A percentile compares a stretch with the other conserved stretches of the same genome.
Evolutionary conservation across 2,113 vertebrate genomes (phyloP).

Genomic region (Ciconia boyciana): DNA sequence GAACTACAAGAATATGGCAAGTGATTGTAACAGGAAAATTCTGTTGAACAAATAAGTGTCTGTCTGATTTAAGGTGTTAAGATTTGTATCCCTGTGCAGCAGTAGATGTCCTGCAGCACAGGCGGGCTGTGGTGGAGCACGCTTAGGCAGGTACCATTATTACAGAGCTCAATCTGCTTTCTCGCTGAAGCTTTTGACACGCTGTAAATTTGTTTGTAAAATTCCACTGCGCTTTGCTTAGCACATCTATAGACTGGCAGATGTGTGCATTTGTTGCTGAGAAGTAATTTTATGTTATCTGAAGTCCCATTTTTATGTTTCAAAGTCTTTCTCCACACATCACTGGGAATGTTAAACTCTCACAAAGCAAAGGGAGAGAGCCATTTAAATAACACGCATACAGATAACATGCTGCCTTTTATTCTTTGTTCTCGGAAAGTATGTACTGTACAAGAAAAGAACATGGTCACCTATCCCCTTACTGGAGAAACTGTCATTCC

Average conservation of each 20-base stretch:
- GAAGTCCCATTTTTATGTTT: conserved; percentile 49
- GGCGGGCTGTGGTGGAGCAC: background rate
- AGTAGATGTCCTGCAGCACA: background rate
- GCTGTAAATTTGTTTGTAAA: conserved; percentile 53
- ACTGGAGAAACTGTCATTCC: conserved; percentile 50
- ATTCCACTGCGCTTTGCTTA: conserved; percentile 41
- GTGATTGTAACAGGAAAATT: background rate
- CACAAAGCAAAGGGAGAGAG: conserved; percentile 14
- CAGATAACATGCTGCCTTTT: conserved; percentile 61
- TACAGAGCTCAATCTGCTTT: conserved; percentile 12
- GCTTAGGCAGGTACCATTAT: background rate
- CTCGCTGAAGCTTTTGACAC: conserved; percentile 31
- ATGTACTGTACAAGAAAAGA: conserved; percentile 46
- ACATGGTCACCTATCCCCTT: conserved; percentile 54
- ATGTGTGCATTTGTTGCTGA: conserved; percentile 38
- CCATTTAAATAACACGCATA: conserved; percentile 49
- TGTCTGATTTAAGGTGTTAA: background rate
- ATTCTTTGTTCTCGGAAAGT: conserved; percentile 47
- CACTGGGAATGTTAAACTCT: conserved; percentile 33
- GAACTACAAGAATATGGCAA: background rate
- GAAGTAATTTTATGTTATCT: conserved; percentile 67
- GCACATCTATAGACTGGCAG: conserved; percentile 18
- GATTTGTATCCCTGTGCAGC: background rate
- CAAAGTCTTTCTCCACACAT: conserved; percentile 47
- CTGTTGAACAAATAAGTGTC: background rate